A percentile compares a stretch with the other conserved stretches of the same genome.
Evolutionary conservation across 2,113 vertebrate species (phyloP).

Genomic region (Patagioenas fasciata): DNA sequence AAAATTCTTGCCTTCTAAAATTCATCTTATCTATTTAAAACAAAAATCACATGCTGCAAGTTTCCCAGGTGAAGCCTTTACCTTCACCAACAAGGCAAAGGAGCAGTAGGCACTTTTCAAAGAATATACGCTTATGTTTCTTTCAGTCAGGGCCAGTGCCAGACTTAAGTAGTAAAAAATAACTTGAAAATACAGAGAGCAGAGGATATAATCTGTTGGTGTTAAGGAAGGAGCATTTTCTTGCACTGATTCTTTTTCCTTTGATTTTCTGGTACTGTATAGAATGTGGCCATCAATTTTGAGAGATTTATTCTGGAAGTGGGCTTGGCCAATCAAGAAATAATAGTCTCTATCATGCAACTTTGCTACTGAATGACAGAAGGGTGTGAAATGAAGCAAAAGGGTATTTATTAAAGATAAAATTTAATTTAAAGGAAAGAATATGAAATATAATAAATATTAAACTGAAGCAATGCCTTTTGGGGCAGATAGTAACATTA

Average conservation of each 20-base stretch:
- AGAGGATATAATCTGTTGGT: not conserved
- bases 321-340: slow-evolving; percentile 23
- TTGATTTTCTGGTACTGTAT: not conserved
- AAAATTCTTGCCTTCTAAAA: not conserved
- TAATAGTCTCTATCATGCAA: not conserved
- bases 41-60: fast-evolving
- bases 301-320: not conserved
- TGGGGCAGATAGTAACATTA: slow-evolving; percentile 46
- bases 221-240: not conserved
- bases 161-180: not conserved
- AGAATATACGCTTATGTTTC: not conserved
- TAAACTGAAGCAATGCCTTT: slow-evolving; percentile 34
- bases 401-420: slow-evolving; percentile 32
- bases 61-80: not conserved
- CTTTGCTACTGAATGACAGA: not conserved
- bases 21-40: not conserved
- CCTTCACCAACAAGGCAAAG: not conserved
- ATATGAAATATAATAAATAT: slow-evolving; percentile 45
- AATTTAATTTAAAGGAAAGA: slow-evolving; percentile 49
- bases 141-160: not conserved
- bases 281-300: not conserved
- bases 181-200: not conserved
- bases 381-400: slow-evolving; percentile 25
- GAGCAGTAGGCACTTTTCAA: not conserved
- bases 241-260: not conserved